Percentiles rank a stretch among this genome's conserved stretches.
phyloP scores from a whole-genome alignment of 2,113 vertebrate genomes.

The Todiramphus saurophagus region DNA sequence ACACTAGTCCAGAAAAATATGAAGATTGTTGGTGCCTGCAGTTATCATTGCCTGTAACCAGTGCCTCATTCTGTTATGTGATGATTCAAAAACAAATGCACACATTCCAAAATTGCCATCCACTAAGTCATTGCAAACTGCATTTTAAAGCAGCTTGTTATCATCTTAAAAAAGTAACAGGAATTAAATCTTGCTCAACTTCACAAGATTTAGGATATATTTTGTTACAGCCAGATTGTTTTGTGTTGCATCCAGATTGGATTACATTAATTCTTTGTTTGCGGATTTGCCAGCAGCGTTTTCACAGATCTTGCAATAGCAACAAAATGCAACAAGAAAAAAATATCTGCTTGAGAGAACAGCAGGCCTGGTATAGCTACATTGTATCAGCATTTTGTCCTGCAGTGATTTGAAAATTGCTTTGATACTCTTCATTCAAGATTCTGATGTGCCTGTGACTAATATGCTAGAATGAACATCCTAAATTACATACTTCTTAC shows the following conservation, averaged over 20 bases:
- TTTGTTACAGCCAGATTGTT: background rate
- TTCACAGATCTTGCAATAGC: background rate
- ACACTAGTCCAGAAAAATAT: background rate
- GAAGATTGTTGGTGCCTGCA: background rate
- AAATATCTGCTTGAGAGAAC: background rate
- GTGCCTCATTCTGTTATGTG: background rate
- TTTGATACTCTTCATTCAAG: background rate
- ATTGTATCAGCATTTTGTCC: background rate
- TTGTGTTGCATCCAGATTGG: background rate
- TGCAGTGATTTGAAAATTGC: background rate
- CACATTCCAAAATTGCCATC: background rate
- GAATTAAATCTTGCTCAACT: background rate
- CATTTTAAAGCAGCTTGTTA: background rate
- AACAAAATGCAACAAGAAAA: background rate
- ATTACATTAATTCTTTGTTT: conserved; percentile 22
- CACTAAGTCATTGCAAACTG: background rate
- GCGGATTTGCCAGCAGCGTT: background rate
- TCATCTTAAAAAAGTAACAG: background rate
- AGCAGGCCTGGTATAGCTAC: background rate
- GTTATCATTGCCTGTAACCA: background rate
- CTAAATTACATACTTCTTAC: background rate
- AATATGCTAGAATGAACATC: background rate
- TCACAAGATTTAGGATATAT: background rate
- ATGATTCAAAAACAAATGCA: background rate
- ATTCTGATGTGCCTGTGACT: background rate